Evolutionary conservation across 2,113 vertebrate species (phyloP).

Genomic region (Upupa epops): DNA sequence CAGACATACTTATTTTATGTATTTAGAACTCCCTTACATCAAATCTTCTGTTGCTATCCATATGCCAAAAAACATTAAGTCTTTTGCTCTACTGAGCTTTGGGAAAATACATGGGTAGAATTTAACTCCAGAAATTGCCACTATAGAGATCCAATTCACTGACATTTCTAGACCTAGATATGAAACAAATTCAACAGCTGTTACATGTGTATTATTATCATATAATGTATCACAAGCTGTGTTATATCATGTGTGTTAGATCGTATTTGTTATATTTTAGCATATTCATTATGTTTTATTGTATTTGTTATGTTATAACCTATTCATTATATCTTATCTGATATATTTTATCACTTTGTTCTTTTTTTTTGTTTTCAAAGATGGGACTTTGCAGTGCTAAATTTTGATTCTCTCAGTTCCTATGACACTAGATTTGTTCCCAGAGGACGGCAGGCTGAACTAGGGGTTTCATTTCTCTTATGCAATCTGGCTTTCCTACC

Average conservation of each 20-base stretch:
- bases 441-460: neutral
- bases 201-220: no score
- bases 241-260: neutral
- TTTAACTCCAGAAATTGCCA: neutral
- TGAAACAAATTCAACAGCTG: neutral
- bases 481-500: neutral
- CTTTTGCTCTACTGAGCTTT: conserved; percentile 1
- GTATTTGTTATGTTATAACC: no score
- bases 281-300: no score
- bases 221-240: no score
- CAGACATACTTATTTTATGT: conserved; percentile 32
- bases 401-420: neutral
- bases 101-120: neutral
- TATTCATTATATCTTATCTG: no score
- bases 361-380: neutral
- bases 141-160: neutral
- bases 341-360: no score
- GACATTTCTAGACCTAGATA: neutral
- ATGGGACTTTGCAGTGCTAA: neutral
- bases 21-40: conserved; percentile 17
- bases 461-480: neutral
- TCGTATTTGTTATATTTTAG: neutral
- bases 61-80: conserved; percentile 40
- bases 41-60: conserved; percentile 31
- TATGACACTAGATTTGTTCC: neutral